Evolutionary conservation across 1,140 invertebrate species (phyloP), one percentile per base, ranked within the genome.

Genomic region (Sinonovacula constricta): DNA sequence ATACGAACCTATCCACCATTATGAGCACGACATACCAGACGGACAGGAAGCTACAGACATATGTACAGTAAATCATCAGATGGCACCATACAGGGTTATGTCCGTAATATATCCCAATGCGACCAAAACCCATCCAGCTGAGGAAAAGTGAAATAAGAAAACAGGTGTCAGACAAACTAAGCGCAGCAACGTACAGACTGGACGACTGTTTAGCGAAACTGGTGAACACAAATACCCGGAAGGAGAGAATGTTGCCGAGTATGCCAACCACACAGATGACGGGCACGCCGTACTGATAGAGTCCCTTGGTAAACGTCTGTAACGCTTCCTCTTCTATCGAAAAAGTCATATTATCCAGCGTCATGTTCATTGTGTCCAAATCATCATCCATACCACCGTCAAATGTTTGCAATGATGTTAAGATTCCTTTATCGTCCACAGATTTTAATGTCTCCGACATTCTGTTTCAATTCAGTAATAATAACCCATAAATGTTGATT

Each of bases 121-220:
- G 92, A 1, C 92, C 49, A 3, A 88, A 90, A n/a, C 92, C 92
- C 15, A 93, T 65, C 92, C 93, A 94, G 0, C 92, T 92, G 0
- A 93, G 75, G 0, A 93, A 79, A 26, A 93, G 67, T 0, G 91
- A 88, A 1, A 91, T 79, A 3, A 94, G 83, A 68, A 93, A 94
- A 14, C 92, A 89, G 18, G 93, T 92, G 79, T 94, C 93, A 0
- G 93, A 91, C 0, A 88, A 89, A 4, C 93, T 91, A 18, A 94
- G 80, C 0, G 93, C 93, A 0, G 93, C 93, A 34, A 94, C 79
- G 67, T 94, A 94, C 36, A 93, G 93, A 53, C 92, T 93, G 1
- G 93, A 93, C 54, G 93, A 93, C 2, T 93, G 85, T 86, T 92
- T 91, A 62, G 91, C 92, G 3, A 94, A 83, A 69, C 93, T 92